A percentile compares a stretch with the other conserved stretches of the same genome.
Conservation (phyloP, 2,797 vertebrate species). For the Mionectes olivaceus region DNA sequence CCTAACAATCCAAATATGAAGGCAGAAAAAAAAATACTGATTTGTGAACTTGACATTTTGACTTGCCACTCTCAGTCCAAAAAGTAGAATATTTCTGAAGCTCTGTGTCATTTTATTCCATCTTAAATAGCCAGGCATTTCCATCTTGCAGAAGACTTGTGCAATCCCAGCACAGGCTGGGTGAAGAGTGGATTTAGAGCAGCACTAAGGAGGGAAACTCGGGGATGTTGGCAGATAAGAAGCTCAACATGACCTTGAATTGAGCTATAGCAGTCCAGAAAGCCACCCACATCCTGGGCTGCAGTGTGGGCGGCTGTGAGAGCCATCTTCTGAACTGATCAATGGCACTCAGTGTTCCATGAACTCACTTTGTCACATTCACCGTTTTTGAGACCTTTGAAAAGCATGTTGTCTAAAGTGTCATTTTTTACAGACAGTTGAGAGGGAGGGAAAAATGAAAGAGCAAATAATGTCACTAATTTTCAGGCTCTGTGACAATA, state of each 20-base stretch:
- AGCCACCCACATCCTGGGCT: background rate
- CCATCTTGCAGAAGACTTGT: background rate
- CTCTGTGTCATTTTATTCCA: background rate
- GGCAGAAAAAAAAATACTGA: background rate
- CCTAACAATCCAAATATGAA: background rate
- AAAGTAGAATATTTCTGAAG: background rate
- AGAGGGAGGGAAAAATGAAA: background rate
- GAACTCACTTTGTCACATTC: background rate
- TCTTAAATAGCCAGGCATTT: background rate
- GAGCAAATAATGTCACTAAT: background rate
- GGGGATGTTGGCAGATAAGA: background rate
- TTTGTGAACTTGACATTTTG: conserved; percentile 23
- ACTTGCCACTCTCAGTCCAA: background rate
- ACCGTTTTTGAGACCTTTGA: background rate
- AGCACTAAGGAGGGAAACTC: background rate
- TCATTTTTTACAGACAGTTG: background rate
- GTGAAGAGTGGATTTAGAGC: background rate
- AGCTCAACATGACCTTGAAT: background rate
- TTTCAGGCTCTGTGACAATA: background rate
- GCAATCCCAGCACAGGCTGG: background rate
- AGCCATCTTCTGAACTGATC: background rate
- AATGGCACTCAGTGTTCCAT: background rate
- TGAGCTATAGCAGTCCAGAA: background rate
- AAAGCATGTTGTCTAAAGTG: background rate
- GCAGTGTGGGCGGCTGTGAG: background rate